Evolutionary conservation across 2,888 invertebrate genomes (phyloP).

Genomic region (Aphidius colemani): DNA sequence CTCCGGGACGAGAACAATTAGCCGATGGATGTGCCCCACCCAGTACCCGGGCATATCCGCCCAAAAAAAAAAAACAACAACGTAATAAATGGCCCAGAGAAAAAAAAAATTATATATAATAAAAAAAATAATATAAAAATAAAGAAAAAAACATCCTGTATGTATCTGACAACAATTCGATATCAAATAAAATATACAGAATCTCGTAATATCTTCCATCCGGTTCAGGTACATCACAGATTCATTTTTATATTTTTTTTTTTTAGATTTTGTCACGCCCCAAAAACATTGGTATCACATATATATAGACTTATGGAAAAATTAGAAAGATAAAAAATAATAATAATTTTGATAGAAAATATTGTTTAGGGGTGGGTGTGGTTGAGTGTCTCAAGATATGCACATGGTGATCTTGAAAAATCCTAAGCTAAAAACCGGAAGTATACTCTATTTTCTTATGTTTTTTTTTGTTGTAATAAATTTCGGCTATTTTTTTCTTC

Average conservation of each 20-base stretch:
- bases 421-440: slow-evolving; percentile 5
- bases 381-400: neutral
- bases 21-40: slow-evolving; percentile 1
- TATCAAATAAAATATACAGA: too few species aligned
- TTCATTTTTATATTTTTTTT: too few species aligned
- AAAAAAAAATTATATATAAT: neutral
- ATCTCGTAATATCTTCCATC: too few species aligned
- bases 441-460: slow-evolving; percentile 17
- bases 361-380: slow-evolving; percentile 13
- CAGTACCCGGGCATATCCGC: neutral
- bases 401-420: neutral
- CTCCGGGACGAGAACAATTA: slow-evolving; percentile 9
- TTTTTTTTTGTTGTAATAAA: neutral
- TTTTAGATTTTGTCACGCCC: too few species aligned
- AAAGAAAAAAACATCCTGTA: too few species aligned
- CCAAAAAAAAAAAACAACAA: neutral
- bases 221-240: too few species aligned
- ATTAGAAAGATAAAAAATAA: neutral
- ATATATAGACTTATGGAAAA: neutral
- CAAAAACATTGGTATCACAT: too few species aligned
- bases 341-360: neutral
- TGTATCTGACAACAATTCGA: too few species aligned
- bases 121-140: neutral
- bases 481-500: neutral
- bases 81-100: slow-evolving; percentile 2